A percentile compares a stretch with the other conserved stretches of the same genome.
phyloP scores from a whole-genome alignment of 1,140 invertebrate genomes.

The Trinorchestia longiramus region DNA sequence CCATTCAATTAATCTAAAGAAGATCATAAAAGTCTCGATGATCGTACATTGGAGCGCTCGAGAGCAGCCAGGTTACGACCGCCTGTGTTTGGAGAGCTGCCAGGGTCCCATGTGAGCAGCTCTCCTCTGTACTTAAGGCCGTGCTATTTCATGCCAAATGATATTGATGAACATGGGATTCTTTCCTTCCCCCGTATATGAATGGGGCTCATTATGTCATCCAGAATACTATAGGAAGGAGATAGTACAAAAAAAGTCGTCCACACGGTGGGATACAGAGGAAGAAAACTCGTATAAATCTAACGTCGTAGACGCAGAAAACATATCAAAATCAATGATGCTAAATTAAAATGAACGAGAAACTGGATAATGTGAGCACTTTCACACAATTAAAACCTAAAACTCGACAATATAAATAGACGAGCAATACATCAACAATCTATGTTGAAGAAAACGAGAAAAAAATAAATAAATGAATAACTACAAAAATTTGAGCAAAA shows the following conservation, averaged over 20 bases:
- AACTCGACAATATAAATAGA: too few species aligned
- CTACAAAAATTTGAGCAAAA: too few species aligned
- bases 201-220: not conserved
- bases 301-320: not conserved
- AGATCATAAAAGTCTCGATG: constrained; percentile 50
- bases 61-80: constrained; percentile 31
- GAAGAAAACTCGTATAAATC: not conserved
- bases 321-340: not conserved
- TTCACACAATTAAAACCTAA: too few species aligned
- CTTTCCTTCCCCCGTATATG: not conserved
- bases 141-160: not conserved
- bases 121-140: not conserved
- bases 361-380: not conserved
- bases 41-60: constrained; percentile 23
- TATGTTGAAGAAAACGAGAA: too few species aligned
- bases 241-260: not conserved
- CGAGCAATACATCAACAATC: too few species aligned
- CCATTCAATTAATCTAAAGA: constrained; percentile 48
- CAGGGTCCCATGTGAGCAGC: not conserved
- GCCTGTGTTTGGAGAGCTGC: not conserved
- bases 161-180: not conserved
- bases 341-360: too few species aligned
- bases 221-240: not conserved
- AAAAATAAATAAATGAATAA: too few species aligned
- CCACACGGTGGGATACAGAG: not conserved